These are phyloP conservation scores for Rhopalosiphum padi DNA, from an alignment of 1,140 invertebrate species.

Conservation along the genomic window DNA sequence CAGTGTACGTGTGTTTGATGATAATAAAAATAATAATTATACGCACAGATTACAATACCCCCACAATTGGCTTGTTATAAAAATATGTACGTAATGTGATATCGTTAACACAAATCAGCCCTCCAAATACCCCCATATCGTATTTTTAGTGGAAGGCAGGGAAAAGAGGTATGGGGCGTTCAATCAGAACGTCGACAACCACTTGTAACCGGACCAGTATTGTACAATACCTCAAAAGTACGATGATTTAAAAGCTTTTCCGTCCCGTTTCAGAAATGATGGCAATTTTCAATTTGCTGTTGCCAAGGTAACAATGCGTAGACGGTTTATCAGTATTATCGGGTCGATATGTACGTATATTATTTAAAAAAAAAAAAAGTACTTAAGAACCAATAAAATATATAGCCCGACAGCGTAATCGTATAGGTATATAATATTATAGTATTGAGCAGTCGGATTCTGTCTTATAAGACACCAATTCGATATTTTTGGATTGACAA, in stretches of 20 bases:
- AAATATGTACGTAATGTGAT: background rate
- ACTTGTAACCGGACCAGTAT: conserved; percentile 36
- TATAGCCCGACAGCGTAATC: background rate
- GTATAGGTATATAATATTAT: too few relatives aligned
- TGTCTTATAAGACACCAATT: background rate
- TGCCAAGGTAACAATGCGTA: conserved; percentile 54
- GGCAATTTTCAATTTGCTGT: conserved; percentile 55
- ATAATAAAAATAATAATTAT: background rate
- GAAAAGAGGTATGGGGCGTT: background rate
- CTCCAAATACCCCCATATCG: background rate
- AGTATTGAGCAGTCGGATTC: background rate
- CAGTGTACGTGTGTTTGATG: background rate
- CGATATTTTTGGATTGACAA: background rate
- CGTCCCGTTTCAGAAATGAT: conserved; percentile 44
- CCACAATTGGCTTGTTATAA: background rate
- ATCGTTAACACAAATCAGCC: background rate
- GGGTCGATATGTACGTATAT: conserved; percentile 20
- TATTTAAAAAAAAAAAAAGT: conserved; percentile 23
- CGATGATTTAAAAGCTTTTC: conserved; percentile 56
- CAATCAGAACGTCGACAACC: conserved; percentile 23
- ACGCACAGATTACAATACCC: background rate
- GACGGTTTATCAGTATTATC: conserved; percentile 48
- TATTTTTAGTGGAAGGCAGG: background rate
- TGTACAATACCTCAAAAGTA: conserved; percentile 22
- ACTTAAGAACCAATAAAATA: conserved; percentile 7